A percentile compares a stretch with the other conserved stretches of the same genome.
Evolutionary conservation across 2,113 vertebrate species (phyloP).

Genomic region (Capricornis sumatraensis): DNA sequence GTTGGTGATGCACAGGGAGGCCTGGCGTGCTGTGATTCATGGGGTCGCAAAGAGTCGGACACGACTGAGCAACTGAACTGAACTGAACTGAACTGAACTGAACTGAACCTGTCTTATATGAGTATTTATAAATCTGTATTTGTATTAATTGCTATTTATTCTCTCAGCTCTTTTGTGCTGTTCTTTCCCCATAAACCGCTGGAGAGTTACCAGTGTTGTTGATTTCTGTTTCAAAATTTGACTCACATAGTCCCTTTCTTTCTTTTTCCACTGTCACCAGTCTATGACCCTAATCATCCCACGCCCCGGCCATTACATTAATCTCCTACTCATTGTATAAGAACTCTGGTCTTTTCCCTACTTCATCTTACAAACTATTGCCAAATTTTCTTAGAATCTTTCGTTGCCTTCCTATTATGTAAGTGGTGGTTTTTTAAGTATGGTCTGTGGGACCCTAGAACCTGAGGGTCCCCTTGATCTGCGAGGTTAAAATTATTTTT

Average conservation of each 20-base stretch:
- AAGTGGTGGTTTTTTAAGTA: not conserved
- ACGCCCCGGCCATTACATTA: not conserved
- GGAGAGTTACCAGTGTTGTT: not conserved
- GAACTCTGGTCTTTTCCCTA: not conserved
- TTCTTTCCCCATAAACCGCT: not conserved
- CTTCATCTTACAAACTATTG: not conserved
- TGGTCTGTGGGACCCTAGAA: not conserved
- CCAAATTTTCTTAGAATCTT: not conserved
- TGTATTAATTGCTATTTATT: not conserved
- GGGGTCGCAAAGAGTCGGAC: no score
- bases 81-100: no score
- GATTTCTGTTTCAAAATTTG: not conserved
- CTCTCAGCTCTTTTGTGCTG: not conserved
- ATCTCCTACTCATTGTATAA: not conserved
- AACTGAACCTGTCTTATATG: not conserved
- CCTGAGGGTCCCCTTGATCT: not conserved
- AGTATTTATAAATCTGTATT: not conserved
- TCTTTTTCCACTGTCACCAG: not conserved
- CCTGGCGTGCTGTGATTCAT: no score
- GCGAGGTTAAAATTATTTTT: not conserved
- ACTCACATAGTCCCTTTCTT: not conserved
- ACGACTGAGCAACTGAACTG: no score
- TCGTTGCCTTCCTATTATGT: not conserved
- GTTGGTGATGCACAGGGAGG: no score
- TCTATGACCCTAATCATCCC: not conserved